Base-by-base conservation (phyloP, 2,888 invertebrate species). In the Ochlodes sylvanus region DNA sequence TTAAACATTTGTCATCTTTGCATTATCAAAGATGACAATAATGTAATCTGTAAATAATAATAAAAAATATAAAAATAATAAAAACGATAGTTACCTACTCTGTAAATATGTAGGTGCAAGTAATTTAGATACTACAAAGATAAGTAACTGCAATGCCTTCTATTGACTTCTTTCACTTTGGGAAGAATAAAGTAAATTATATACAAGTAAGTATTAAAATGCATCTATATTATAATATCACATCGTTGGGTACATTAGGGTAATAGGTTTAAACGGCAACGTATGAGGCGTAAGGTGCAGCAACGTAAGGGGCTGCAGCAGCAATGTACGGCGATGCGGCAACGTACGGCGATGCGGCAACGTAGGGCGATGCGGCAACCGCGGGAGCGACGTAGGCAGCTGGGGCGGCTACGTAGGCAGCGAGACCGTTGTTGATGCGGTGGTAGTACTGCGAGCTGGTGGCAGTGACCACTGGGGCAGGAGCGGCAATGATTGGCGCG, bases 381-480 rank as follows among this genome's bases (percentile, higher is more conserved):
- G 86, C 81, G 0, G 86, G 72, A 4, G 84, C 87, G 0, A 87
- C 85, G 70, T 88, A 88, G 0, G 88, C 82, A 1, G 87, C 88
- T 6, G 90, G 88, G 12, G 92, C 90, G 4, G 90, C 90, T 1
- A 91, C 88, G 79, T 90, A 93, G 0, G 87, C 90, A 44, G 88
- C 93, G 0, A 91, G 71, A 0, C 90, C 89, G 75, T 95, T 95
- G 89, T 95, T 95, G 81, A 95, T 94, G 74, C 95, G 94, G 67
- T 95, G 94, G 83, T 95, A 92, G 76, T 95, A 95, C 82, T 96
- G 96, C 21, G 95, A 95, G 85, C 96, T 96, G 77, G 94, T 94
- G 4, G 96, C 95, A 0, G 96, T 96, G 68, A 95, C 94, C 12
- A 94, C 86, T 0, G 94, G 92, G 1, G 91, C 89, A 0, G 92